Conservation (phyloP, 2,113 vertebrate genomes). For the Tyrannus savana region DNA sequence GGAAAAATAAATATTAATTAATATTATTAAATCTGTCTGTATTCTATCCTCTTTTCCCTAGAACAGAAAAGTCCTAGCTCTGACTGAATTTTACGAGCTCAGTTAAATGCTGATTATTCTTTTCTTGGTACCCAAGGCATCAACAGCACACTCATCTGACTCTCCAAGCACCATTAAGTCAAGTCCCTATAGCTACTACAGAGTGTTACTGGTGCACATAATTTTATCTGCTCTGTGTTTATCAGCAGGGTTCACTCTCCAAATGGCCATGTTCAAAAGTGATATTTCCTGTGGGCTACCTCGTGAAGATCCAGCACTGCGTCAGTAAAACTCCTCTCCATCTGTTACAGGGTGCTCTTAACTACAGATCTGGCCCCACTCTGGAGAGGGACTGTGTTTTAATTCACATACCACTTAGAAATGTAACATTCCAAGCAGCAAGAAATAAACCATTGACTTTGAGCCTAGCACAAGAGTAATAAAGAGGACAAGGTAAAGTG, state of each 20-base stretch:
- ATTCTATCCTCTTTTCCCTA: not conserved
- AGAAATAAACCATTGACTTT: not conserved
- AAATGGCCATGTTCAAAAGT: not conserved
- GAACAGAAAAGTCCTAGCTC: not conserved
- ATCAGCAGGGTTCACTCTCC: slow-evolving; percentile 15
- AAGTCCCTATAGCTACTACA: not conserved
- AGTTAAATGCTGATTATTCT: slow-evolving; percentile 42
- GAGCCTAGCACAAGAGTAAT: not conserved
- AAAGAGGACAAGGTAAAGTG: not conserved
- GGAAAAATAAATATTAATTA: not conserved
- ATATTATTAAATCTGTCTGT: not conserved
- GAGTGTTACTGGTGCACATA: not conserved
- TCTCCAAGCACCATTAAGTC: slow-evolving; percentile 31
- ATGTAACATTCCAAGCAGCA: not conserved
- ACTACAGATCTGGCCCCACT: not conserved
- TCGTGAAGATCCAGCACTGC: not conserved
- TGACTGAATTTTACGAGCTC: not conserved
- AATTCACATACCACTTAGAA: not conserved
- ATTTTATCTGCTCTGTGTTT: not conserved
- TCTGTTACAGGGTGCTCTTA: slow-evolving; percentile 2
- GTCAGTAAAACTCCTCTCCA: not conserved
- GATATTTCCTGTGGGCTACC: slow-evolving; percentile 28
- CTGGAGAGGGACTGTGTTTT: not conserved
- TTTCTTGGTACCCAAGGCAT: slow-evolving; percentile 4
- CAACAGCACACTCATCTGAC: not conserved